Evolutionary conservation across 2,888 invertebrate genomes (phyloP).

Genomic region (Pantelozetes paolii): DNA sequence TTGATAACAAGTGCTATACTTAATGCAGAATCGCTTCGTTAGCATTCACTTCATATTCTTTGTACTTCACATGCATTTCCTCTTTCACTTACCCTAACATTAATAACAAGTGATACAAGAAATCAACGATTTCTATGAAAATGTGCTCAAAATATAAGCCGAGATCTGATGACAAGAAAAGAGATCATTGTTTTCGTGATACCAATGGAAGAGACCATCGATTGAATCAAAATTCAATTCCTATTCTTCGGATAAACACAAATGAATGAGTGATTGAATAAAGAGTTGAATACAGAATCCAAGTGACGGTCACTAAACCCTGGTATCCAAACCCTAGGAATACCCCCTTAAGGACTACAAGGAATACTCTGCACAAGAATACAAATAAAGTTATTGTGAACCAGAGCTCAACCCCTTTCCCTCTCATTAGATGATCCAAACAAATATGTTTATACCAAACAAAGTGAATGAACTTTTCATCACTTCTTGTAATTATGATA

Average conservation of each 20-base stretch:
- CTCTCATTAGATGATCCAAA: too few relatives aligned
- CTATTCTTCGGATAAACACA: neutral
- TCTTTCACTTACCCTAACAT: neutral
- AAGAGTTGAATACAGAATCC: neutral
- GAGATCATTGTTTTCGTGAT: neutral
- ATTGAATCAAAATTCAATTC: neutral
- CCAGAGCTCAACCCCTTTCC: too few relatives aligned
- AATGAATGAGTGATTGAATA: neutral
- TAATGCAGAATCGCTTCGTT: neutral
- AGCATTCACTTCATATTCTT: neutral
- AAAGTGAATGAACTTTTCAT: too few relatives aligned
- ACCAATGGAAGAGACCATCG: neutral
- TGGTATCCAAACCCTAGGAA: too few relatives aligned
- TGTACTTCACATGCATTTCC: neutral
- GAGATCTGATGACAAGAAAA: neutral
- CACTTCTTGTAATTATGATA: too few relatives aligned
- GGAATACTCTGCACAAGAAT: neutral
- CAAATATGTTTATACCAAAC: too few relatives aligned
- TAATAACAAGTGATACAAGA: neutral
- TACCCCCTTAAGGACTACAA: neutral
- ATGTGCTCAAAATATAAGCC: neutral
- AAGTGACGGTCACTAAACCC: too few relatives aligned
- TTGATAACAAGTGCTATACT: neutral
- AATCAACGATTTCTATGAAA: neutral
- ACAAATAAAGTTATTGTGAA: neutral